Evolutionary conservation across 2,888 invertebrate genomes (phyloP).

Genomic region (Chirona hameri): DNA sequence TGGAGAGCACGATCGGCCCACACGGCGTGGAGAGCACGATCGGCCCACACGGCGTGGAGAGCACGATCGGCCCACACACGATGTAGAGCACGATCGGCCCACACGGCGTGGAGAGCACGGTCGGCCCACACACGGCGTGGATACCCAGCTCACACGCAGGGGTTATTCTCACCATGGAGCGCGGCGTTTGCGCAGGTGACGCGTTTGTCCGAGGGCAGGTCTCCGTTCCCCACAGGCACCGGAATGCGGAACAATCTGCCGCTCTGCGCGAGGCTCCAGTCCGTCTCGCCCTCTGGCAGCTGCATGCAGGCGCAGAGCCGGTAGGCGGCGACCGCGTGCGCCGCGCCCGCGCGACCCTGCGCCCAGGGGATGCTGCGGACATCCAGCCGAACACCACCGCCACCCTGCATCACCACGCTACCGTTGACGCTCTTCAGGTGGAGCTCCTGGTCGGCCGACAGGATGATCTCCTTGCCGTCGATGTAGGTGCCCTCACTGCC

Average conservation of each 20-base stretch:
- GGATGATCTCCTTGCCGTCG: constrained; percentile 60
- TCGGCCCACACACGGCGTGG: no score
- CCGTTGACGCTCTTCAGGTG: constrained; percentile 55
- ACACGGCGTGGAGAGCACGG: no score
- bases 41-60: no score
- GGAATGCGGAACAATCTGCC: constrained; percentile 77
- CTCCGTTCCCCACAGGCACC: constrained; percentile 55
- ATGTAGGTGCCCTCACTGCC: constrained; percentile 43
- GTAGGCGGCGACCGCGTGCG: constrained; percentile 57
- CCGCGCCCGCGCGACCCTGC: constrained; percentile 38
- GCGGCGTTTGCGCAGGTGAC: constrained; percentile 55
- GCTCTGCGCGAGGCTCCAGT: constrained; percentile 50
- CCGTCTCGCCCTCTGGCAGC: no score
- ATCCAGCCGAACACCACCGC: constrained; percentile 41
- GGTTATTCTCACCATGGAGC: background rate
- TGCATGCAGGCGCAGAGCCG: constrained; percentile 87
- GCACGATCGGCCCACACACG: no score
- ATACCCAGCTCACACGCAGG: background rate
- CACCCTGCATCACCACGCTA: constrained; percentile 42
- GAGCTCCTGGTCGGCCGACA: constrained; percentile 76
- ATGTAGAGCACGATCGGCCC: no score
- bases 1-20: no score
- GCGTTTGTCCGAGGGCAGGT: constrained; percentile 45
- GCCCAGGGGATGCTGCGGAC: constrained; percentile 42
- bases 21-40: no score